Evolutionary conservation across 2,113 vertebrate species (phyloP).

Genomic region (Crypturellus undulatus): DNA sequence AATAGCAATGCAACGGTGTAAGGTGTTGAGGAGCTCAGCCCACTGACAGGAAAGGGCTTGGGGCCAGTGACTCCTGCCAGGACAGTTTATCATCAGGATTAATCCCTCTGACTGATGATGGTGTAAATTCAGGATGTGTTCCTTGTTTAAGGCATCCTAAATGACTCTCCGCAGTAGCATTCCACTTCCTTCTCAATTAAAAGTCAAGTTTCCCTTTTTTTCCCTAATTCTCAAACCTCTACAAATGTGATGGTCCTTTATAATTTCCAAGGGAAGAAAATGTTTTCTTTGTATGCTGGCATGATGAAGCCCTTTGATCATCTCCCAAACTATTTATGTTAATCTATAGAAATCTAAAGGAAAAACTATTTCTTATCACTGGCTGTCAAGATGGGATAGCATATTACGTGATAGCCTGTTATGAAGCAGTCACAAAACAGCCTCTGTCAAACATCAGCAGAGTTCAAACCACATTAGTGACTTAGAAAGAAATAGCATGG

Average conservation of each 20-base stretch:
- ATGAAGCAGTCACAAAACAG: not conserved
- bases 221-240: rapidly evolving
- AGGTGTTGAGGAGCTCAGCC: not conserved
- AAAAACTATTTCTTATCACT: not conserved
- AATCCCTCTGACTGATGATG: not conserved
- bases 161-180: not conserved
- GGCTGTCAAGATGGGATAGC: not conserved
- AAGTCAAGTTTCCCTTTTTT: not conserved
- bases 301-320: rapidly evolving
- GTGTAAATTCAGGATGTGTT: not conserved
- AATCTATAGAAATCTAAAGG: not conserved
- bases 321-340: not conserved
- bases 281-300: not conserved
- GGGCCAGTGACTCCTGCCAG: not conserved
- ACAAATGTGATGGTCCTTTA: not conserved
- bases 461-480: not conserved
- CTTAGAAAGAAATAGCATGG: not conserved
- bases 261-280: not conserved
- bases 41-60: not conserved
- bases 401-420: not conserved
- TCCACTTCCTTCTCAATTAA: not conserved
- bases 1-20: not conserved
- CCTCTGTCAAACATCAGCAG: not conserved
- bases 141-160: not conserved
- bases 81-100: not conserved